Evolutionary conservation across 2,888 invertebrate genomes (phyloP).

Genomic region (Papilio elwesi): DNA sequence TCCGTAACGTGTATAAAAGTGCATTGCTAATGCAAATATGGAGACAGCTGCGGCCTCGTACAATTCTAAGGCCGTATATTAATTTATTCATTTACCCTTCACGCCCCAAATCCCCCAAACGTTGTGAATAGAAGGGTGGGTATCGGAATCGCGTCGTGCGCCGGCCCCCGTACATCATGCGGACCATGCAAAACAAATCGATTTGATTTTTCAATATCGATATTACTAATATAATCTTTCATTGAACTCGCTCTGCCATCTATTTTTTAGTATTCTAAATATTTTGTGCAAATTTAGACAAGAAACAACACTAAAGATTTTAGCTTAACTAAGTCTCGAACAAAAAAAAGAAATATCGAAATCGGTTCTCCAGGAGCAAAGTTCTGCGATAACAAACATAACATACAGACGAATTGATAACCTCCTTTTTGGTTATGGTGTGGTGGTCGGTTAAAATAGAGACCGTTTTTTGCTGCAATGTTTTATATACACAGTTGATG

Average conservation of each 20-base stretch:
- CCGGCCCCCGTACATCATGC: constrained; percentile 68
- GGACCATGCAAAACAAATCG: constrained; percentile 72
- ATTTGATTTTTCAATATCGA: constrained; percentile 54
- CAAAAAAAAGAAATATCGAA: too few species aligned
- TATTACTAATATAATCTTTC: constrained; percentile 14
- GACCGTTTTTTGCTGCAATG: too few species aligned
- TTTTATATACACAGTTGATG: too few species aligned
- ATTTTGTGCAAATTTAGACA: too few species aligned
- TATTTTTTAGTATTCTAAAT: not conserved
- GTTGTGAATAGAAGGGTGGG: constrained; percentile 59
- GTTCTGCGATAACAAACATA: too few species aligned
- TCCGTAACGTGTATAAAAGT: constrained; percentile 39
- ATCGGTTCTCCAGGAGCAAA: too few species aligned
- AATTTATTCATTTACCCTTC: constrained; percentile 82
- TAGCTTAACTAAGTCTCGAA: too few species aligned
- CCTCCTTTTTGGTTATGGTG: too few species aligned
- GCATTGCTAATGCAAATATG: constrained; percentile 58
- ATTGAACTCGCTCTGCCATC: not conserved
- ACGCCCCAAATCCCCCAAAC: constrained; percentile 72
- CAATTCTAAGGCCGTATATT: constrained; percentile 66
- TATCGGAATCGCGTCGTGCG: constrained; percentile 58
- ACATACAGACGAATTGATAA: too few species aligned
- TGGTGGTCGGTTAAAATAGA: too few species aligned
- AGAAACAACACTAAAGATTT: too few species aligned
- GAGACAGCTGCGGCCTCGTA: constrained; percentile 67